Evolutionary conservation across 2,797 vertebrate genomes (phyloP), one percentile per base, ranked within the genome.

Genomic region (Mallotus villosus): DNA sequence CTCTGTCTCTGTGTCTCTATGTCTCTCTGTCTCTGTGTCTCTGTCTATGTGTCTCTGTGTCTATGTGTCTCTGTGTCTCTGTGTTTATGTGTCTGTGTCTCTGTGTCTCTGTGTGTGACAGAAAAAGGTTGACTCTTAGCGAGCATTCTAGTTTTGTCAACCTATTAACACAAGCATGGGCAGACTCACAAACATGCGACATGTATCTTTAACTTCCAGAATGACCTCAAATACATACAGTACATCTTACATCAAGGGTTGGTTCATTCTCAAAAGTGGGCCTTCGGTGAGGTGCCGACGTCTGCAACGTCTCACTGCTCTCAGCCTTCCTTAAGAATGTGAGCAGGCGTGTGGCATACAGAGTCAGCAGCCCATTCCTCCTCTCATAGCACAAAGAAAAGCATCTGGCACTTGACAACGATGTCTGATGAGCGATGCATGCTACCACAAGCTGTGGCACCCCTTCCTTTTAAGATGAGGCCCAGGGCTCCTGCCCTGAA

Each of bases 381-480:
- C 55, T 24, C 72, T 78, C 78, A 83, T 74, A 84, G 78, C 79
- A 80, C 83, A 89, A 85, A 88, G 76, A 84, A 79, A 90, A 89
- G 84, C 87, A 90, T 90, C 83, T 88, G 85, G 83, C 84, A 83
- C 87, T 86, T 85, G 85, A 87, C 85, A 87, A 75, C 77, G 60
- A 85, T 86, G 80, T 78, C 80, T 51, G 53, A 78, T 75, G 83
- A 85, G 68, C 59, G 74, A 88, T 70, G 57, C 78, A 75, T 60
- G 68, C 72, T 37, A 71, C 79, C 79, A 75, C 66, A 34, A 63
- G 77, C 79, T 1, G 11, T 74, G 73, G 71, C 85, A 72, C 79
- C 74, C 69, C 77, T 79, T 88, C 85, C 90, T 92, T 90, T 85
- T 87, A 83, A 89, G 88, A 88, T 78, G 86, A 60, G 79, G 86